phyloP scores from a whole-genome alignment of 2,888 invertebrate species.

The Coremacera marginata region DNA sequence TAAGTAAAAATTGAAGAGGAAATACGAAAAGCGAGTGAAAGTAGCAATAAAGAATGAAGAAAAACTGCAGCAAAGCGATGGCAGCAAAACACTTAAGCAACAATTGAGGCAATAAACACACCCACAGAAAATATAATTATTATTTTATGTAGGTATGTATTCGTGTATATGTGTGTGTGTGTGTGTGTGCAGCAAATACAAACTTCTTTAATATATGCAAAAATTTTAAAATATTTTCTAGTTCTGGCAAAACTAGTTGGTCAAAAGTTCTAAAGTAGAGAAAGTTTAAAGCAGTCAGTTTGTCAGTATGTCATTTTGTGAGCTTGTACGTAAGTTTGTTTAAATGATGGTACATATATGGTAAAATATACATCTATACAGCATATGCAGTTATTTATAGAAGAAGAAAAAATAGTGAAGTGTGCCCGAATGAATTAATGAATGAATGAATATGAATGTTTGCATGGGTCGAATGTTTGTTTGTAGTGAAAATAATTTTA shows the following conservation, averaged over 20 bases:
- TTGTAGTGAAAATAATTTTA: background rate
- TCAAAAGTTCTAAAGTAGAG: too few species aligned
- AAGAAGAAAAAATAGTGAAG: background rate
- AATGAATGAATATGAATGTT: background rate
- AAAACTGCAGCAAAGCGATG: background rate
- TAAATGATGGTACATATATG: too few species aligned
- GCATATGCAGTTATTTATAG: too few species aligned
- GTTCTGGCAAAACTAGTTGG: too few species aligned
- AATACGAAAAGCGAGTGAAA: background rate
- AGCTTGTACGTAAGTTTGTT: too few species aligned
- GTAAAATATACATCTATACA: too few species aligned
- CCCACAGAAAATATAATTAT: background rate
- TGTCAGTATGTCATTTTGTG: too few species aligned
- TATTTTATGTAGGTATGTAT: background rate
- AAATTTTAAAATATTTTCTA: too few species aligned
- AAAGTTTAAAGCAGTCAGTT: too few species aligned
- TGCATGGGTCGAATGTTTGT: background rate
- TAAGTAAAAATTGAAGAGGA: background rate
- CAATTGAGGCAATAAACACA: constrained; percentile 12
- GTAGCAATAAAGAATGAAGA: background rate
- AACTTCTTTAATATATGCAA: too few species aligned
- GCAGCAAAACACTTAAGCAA: constrained; percentile 1
- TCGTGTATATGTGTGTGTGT: background rate
- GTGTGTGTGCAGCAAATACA: background rate
- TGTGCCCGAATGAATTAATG: background rate